Conservation (phyloP, 2,113 vertebrate genomes). For the Mesembrinibis cayennensis region DNA sequence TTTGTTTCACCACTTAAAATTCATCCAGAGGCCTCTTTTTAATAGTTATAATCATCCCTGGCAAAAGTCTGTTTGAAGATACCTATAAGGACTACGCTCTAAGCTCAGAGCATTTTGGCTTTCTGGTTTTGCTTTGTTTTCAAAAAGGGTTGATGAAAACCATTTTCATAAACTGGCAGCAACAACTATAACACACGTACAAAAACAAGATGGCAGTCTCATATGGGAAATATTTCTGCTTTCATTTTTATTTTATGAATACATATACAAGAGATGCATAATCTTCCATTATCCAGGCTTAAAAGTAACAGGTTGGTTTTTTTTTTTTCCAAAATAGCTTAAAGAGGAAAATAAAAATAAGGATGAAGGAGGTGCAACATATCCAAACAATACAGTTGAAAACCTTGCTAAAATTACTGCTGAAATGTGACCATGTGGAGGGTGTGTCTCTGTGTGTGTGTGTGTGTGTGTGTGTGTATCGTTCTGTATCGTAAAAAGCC, state of each 20-base stretch:
- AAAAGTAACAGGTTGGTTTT: neutral
- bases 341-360: neutral
- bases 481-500: neutral
- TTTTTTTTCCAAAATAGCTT: neutral
- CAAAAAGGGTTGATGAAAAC: neutral
- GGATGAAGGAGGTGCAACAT: neutral
- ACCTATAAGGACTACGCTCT: neutral
- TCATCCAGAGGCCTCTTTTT: neutral
- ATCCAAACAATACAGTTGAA: constrained; percentile 3
- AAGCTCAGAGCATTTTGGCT: neutral
- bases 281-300: constrained; percentile 11
- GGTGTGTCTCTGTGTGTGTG: neutral
- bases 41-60: neutral
- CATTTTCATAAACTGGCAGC: neutral
- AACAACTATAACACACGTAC: neutral
- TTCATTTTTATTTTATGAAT: constrained; percentile 60
- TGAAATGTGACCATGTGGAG: neutral
- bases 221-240: constrained; percentile 34
- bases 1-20: neutral
- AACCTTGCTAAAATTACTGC: neutral
- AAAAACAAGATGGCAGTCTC: constrained; percentile 47
- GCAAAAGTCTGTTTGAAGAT: neutral
- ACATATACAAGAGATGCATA: constrained; percentile 58
- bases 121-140: constrained; percentile 20
- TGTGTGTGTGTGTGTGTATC: neutral